Conservation (phyloP, 30 jellyfish, hydroid and myxozoan genomes). For the Cassiopea andromeda region DNA sequence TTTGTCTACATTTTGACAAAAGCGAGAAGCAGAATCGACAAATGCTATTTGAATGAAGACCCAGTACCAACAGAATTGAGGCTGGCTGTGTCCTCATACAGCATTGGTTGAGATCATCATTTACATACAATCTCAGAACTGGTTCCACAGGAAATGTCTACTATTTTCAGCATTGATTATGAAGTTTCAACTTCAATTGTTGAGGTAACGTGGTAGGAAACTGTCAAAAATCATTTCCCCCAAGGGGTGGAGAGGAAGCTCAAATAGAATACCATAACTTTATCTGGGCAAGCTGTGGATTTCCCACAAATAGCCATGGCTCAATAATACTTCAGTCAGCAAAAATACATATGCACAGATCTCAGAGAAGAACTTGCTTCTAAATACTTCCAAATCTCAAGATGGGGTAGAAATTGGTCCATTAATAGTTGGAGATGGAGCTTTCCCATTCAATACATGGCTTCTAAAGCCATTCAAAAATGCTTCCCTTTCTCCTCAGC, state of each 20-base stretch:
- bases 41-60: neutral
- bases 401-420: conserved; percentile 29
- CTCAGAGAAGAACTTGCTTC: neutral
- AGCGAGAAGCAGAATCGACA: neutral
- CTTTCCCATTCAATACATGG: conserved; percentile 47
- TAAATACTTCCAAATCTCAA: neutral
- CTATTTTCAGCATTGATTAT: neutral
- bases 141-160: neutral
- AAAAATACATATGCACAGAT: conserved; percentile 1
- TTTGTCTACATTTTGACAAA: no score
- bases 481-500: conserved; percentile 16
- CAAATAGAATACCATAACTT: conserved; percentile 49
- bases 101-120: neutral
- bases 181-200: neutral
- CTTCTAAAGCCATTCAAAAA: conserved; percentile 44
- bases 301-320: conserved; percentile 70
- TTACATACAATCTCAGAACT: neutral
- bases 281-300: conserved; percentile 73
- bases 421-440: conserved; percentile 59
- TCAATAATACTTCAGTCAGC: conserved; percentile 53
- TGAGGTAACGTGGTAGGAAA: neutral
- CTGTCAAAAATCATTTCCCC: neutral
- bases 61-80: neutral
- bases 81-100: neutral
- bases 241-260: conserved; percentile 60